Evolutionary conservation across 2,797 vertebrate genomes (phyloP).

Genomic region (Peromyscus nudipes): DNA sequence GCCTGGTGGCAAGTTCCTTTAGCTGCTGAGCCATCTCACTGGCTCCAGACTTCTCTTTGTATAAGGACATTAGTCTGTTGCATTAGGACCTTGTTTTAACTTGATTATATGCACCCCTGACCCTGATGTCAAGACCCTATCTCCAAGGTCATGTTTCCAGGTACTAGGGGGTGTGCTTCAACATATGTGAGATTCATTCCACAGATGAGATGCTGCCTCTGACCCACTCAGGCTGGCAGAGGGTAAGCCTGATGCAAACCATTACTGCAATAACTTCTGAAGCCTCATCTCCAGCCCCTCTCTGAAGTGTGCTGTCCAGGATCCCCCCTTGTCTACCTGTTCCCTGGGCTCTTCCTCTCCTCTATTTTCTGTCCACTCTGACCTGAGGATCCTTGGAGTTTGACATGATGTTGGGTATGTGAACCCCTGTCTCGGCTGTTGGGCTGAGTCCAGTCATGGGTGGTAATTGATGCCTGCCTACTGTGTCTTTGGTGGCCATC

Average conservation of each 20-base stretch:
- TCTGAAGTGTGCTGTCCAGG: not conserved
- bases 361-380: not conserved
- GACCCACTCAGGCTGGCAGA: not conserved
- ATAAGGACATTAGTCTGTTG: not conserved
- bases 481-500: not conserved
- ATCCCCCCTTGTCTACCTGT: not conserved
- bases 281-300: not conserved
- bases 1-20: not conserved
- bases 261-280: not conserved
- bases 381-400: not conserved
- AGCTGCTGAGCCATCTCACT: not conserved
- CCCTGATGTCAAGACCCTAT: not conserved
- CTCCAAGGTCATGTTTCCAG: not conserved
- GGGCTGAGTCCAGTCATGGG: not conserved
- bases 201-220: not conserved
- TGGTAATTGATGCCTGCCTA: not conserved
- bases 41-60: not conserved
- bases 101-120: not conserved
- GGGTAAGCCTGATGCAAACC: not conserved
- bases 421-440: not conserved
- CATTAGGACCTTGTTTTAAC: slow-evolving; percentile 13
- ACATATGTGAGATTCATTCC: not conserved
- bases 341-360: not conserved
- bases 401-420: not conserved
- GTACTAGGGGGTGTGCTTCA: not conserved